phyloP scores from a whole-genome alignment of 2,113 vertebrate species.

The Psephotus haematonotus region DNA sequence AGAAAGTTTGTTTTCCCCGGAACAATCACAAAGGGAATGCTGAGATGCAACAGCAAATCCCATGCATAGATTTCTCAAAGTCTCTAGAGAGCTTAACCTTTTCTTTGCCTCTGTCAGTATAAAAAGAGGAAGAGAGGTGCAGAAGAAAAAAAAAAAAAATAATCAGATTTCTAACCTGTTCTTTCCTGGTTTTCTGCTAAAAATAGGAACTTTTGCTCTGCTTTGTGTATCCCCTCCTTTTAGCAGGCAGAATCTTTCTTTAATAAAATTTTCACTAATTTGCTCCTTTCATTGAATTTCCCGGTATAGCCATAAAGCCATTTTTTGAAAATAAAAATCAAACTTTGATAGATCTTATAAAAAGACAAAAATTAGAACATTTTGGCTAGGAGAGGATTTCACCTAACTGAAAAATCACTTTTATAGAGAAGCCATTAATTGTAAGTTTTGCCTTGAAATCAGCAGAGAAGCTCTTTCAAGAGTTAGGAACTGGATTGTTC shows the following conservation, averaged over 20 bases:
- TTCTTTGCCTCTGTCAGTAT: background rate
- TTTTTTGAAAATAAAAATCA: background rate
- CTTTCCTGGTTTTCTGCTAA: background rate
- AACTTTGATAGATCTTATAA: background rate
- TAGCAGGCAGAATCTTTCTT: background rate
- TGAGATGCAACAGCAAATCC: constrained; percentile 16
- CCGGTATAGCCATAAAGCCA: background rate
- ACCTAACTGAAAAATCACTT: background rate
- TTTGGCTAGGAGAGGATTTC: background rate
- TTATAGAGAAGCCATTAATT: background rate
- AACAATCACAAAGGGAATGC: background rate
- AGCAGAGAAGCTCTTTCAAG: background rate
- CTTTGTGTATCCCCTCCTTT: background rate
- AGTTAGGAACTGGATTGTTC: background rate
- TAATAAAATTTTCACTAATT: background rate
- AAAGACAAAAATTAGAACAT: background rate
- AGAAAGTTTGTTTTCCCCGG: constrained; percentile 40
- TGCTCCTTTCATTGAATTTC: background rate
- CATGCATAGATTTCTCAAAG: constrained; percentile 1
- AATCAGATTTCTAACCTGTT: background rate
- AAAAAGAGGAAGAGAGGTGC: background rate
- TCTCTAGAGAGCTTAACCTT: constrained; percentile 20
- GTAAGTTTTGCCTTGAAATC: background rate
- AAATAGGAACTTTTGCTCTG: background rate
- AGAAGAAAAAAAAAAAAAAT: background rate